A percentile compares a stretch with the other conserved stretches of the same genome.
Evolutionary conservation across 1,140 invertebrate genomes (phyloP).

Genomic region (Neoseiulus cucumeris): DNA sequence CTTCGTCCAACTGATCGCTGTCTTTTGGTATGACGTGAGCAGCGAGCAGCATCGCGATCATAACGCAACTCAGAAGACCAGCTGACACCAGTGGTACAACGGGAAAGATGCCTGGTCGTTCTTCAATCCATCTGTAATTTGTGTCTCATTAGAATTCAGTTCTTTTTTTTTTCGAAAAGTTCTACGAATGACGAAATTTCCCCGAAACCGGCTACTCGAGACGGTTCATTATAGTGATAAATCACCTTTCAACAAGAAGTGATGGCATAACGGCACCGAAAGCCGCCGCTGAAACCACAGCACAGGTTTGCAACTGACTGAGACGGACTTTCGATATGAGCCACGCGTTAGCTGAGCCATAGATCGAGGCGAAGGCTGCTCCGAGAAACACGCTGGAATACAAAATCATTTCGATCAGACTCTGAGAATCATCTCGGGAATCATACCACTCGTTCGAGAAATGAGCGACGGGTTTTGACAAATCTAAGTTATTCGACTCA

Average conservation of each 20-base stretch:
- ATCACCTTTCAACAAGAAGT: slow-evolving; percentile 1
- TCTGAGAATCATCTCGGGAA: too few species aligned
- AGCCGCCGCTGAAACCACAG: neutral
- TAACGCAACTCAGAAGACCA: neutral
- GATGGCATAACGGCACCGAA: neutral
- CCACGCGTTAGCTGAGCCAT: slow-evolving; percentile 3
- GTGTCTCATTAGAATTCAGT: neutral
- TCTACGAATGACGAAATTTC: neutral
- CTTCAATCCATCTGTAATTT: neutral
- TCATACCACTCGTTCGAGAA: too few species aligned
- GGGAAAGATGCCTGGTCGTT: slow-evolving; percentile 3
- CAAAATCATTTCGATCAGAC: too few species aligned
- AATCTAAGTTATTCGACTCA: neutral
- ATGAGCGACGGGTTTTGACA: too few species aligned
- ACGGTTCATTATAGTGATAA: neutral
- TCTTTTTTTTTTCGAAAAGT: neutral
- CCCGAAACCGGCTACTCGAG: neutral
- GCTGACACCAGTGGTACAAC: neutral
- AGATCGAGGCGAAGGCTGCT: neutral
- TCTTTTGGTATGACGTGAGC: slow-evolving; percentile 2
- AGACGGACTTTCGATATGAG: neutral
- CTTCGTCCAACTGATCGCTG: slow-evolving; percentile 5
- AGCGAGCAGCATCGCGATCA: neutral
- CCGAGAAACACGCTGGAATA: neutral
- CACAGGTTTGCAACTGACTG: neutral